Conservation (phyloP, 2,888 invertebrate species). For the Dinocampus coccinellae region DNA sequence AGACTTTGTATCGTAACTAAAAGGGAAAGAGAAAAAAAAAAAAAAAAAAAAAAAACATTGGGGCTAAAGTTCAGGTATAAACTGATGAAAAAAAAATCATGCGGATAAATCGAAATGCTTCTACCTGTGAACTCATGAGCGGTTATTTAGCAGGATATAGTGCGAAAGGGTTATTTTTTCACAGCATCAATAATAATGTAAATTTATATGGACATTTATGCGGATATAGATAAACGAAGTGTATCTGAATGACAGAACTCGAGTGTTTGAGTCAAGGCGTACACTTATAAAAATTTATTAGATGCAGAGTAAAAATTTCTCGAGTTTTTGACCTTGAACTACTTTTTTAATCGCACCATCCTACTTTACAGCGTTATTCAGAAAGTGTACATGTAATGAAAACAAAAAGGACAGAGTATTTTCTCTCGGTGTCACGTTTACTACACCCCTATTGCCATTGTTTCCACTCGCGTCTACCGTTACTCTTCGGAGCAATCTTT, state of each 20-base stretch:
- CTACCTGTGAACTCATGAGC: conserved; percentile 47
- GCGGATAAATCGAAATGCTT: conserved; percentile 33
- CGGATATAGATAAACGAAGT: background rate
- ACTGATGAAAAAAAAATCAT: conserved; percentile 45
- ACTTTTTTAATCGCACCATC: conserved; percentile 67
- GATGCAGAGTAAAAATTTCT: conserved; percentile 37
- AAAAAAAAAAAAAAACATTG: conserved; percentile 50
- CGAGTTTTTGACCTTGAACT: conserved; percentile 64
- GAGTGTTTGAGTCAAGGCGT: no score
- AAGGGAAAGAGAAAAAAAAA: conserved; percentile 47
- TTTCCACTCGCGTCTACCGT: conserved; percentile 39
- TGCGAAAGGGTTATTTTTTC: conserved; percentile 38
- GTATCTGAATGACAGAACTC: conserved; percentile 37
- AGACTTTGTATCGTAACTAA: background rate
- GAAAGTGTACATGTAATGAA: conserved; percentile 54
- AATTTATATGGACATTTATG: background rate
- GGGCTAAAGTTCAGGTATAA: conserved; percentile 40
- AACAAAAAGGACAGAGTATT: conserved; percentile 68
- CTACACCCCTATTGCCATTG: conserved; percentile 33
- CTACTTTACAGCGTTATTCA: conserved; percentile 54
- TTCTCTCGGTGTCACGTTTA: conserved; percentile 48
- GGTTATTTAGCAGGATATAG: background rate
- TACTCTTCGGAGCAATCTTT: conserved; percentile 40
- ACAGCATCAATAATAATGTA: conserved; percentile 12
- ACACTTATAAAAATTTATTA: background rate